phyloP scores from a whole-genome alignment of 2,113 vertebrate genomes.

The Protomyctophum bolini region DNA sequence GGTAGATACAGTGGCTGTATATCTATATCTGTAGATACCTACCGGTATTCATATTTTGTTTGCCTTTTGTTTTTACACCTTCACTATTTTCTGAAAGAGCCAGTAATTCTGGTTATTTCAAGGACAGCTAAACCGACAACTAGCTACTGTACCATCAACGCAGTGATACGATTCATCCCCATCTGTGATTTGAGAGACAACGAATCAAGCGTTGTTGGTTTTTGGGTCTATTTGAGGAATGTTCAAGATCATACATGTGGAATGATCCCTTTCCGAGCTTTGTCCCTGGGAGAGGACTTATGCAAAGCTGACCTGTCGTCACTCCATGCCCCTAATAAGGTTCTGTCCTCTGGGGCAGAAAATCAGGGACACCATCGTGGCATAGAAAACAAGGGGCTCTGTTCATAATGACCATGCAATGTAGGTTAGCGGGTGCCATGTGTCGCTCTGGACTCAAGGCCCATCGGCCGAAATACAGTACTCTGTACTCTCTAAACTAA shows the following conservation, averaged over 20 bases:
- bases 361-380: conserved; percentile 9
- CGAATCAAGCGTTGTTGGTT: conserved; percentile 4
- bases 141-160: too few relatives aligned
- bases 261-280: conserved; percentile 39
- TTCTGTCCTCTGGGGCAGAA: conserved; percentile 35
- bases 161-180: neutral
- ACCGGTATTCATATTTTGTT: too few relatives aligned
- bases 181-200: conserved; percentile 11
- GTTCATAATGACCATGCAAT: conserved; percentile 7
- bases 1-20: too few relatives aligned
- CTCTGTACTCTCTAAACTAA: too few relatives aligned
- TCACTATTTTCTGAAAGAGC: too few relatives aligned
- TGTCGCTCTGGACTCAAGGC: too few relatives aligned
- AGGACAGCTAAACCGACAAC: too few relatives aligned
- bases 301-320: conserved; percentile 39
- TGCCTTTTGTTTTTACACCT: too few relatives aligned
- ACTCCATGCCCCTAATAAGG: conserved; percentile 42
- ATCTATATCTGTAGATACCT: too few relatives aligned
- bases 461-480: too few relatives aligned
- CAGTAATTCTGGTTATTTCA: too few relatives aligned
- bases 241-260: conserved; percentile 40
- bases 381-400: conserved; percentile 24
- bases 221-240: conserved; percentile 31
- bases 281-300: conserved; percentile 35
- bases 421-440: neutral